Evolutionary conservation across 2,888 invertebrate species (phyloP).

Genomic region (Brachypterus glaber): DNA sequence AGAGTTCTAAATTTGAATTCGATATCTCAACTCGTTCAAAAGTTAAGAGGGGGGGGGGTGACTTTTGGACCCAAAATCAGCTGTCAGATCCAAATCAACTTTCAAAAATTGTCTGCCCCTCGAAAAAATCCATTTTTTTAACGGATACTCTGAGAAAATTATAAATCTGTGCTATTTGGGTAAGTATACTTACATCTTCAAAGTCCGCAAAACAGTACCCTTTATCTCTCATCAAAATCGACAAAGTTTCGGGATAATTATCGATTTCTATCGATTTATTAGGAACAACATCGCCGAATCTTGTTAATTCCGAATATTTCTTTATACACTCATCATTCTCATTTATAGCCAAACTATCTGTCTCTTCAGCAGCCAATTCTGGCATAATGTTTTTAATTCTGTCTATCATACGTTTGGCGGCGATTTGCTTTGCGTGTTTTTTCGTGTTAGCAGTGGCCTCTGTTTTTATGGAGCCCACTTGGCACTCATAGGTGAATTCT

Average conservation of each 20-base stretch:
- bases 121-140: too few species aligned
- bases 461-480: constrained; percentile 46
- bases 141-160: too few species aligned
- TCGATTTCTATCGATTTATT: constrained; percentile 26
- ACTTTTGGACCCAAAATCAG: too few species aligned
- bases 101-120: too few species aligned
- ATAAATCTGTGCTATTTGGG: too few species aligned
- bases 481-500: constrained; percentile 51
- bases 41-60: too few species aligned
- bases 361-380: constrained; percentile 18
- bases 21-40: too few species aligned
- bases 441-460: constrained; percentile 51
- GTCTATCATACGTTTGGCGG: constrained; percentile 43
- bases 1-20: too few species aligned
- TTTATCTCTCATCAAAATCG: constrained; percentile 25
- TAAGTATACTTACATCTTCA: constrained; percentile 22
- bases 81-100: too few species aligned
- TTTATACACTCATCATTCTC: constrained; percentile 21
- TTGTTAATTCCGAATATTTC: constrained; percentile 21
- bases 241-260: constrained; percentile 27
- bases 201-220: constrained; percentile 24
- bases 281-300: constrained; percentile 19
- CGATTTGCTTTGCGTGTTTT: constrained; percentile 55
- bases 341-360: constrained; percentile 5
- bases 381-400: constrained; percentile 27